These are phyloP conservation scores for Macrophya alboannulata DNA, from an alignment of 2,888 invertebrate genomes.

Conservation along the genomic window DNA sequence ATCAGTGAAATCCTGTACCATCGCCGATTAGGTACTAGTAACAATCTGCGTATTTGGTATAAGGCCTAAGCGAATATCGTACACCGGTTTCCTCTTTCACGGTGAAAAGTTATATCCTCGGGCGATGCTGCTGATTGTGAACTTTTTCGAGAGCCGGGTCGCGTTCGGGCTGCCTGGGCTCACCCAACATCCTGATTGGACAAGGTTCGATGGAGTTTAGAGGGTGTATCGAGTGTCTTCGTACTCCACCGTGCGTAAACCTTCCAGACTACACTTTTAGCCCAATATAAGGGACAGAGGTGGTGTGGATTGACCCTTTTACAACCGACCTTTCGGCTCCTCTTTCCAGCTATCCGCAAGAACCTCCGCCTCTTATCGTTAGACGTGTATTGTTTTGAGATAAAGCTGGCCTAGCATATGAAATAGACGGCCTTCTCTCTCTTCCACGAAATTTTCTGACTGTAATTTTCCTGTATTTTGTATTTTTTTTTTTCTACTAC, in stretches of 20 bases:
- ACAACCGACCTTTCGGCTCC: background rate
- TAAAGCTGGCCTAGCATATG: background rate
- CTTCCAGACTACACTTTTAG: constrained; percentile 20
- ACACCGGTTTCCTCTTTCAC: background rate
- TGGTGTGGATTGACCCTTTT: constrained; percentile 40
- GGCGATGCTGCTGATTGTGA: constrained; percentile 32
- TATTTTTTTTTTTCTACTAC: background rate
- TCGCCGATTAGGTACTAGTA: background rate
- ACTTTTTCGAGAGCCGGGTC: constrained; percentile 13
- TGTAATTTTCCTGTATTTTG: background rate
- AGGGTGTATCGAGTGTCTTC: constrained; percentile 40
- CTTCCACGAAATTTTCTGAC: background rate
- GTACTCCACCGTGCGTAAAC: constrained; percentile 7
- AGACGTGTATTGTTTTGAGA: background rate
- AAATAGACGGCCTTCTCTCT: background rate
- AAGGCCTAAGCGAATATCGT: background rate
- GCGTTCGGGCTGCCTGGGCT: constrained; percentile 16
- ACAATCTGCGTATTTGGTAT: background rate
- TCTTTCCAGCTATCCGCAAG: background rate
- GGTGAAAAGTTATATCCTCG: constrained; percentile 15
- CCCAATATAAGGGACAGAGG: constrained; percentile 16
- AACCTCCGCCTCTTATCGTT: constrained; percentile 3
- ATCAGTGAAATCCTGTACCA: background rate
- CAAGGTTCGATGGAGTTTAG: constrained; percentile 43
- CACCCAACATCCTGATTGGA: constrained; percentile 9